These are phyloP conservation scores for Octomys mimax DNA, from an alignment of 2,797 vertebrate species.

Conservation along the genomic window DNA sequence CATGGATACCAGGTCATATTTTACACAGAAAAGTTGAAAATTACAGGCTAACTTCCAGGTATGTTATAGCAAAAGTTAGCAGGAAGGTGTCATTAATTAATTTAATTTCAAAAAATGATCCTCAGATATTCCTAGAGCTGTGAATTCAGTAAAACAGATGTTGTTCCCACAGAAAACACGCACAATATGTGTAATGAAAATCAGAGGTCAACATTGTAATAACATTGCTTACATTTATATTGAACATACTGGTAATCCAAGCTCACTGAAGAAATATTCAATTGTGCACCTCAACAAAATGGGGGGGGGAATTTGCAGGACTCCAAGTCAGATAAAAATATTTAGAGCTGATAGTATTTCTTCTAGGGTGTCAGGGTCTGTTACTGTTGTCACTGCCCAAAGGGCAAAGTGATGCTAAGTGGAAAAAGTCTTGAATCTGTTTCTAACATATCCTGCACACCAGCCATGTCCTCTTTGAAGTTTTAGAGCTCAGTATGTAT, in stretches of 20 bases:
- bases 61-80: not conserved
- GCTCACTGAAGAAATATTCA: not conserved
- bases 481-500: not conserved
- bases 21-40: not conserved
- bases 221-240: not conserved
- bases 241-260: not conserved
- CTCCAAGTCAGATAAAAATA: not conserved
- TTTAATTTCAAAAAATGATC: slow-evolving; percentile 7
- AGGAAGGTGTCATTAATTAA: not conserved
- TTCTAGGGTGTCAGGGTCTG: not conserved
- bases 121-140: not conserved
- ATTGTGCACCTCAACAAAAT: slow-evolving; percentile 22
- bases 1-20: not conserved
- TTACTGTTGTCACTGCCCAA: not conserved
- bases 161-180: not conserved
- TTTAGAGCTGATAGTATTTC: not conserved
- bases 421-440: not conserved
- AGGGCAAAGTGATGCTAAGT: not conserved
- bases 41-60: not conserved
- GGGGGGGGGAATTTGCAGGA: not conserved
- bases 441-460: not conserved
- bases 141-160: not conserved
- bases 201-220: not conserved
- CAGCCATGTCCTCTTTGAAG: not conserved
- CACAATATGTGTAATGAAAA: not conserved